Evolutionary conservation across 2,888 invertebrate genomes (phyloP), one percentile per base, ranked within the genome.

Genomic region (Scrobipalpa atriplicella): DNA sequence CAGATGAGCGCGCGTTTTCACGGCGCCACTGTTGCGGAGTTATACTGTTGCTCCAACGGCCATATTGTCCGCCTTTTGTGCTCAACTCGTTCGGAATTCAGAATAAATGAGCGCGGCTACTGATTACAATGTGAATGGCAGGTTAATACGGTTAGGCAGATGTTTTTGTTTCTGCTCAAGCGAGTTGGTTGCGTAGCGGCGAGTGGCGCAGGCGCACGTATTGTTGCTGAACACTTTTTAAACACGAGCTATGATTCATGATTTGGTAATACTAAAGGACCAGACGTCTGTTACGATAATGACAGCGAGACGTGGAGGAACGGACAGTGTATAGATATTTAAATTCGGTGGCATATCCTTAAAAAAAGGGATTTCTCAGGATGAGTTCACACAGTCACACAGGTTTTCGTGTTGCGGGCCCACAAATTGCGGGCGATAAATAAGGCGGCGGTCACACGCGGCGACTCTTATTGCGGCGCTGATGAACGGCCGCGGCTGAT

Each of bases 81-180:
- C 74, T 62, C 77, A 79, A 81, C 88, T 84, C 83, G 87, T 85
- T 81, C 75, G 80, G 84, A 89, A 89, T 89, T 86, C 87, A 83
- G 86, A 89, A 89, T 89, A 89, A 88, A 89, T 86, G 86, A 82
- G 82, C 81, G 75, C 81, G 72, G 90, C 91, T 91, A 89, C 91
- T 90, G 89, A 92, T 92, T 92, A 90, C 83, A 90, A 92, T 92
- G 86, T 90, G 85, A 90, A 92, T 89, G 81, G 82, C 72, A 67
- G 71, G 79, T 81, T 85, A 88, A 87, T 88, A 89, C 90, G 87
- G 90, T 89, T 85, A 87, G 73, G 75, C 69, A 75, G 81, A 78
- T 85, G 81, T 83, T 81, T 81, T 86, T 91, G 90, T 90, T 86
- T 87, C 83, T 87, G 86, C 83, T 81, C 84, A 88, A 85, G 83